Evolutionary conservation across 2,113 vertebrate genomes (phyloP), one percentile per base, ranked within the genome.

Genomic region (Propithecus coquereli): DNA sequence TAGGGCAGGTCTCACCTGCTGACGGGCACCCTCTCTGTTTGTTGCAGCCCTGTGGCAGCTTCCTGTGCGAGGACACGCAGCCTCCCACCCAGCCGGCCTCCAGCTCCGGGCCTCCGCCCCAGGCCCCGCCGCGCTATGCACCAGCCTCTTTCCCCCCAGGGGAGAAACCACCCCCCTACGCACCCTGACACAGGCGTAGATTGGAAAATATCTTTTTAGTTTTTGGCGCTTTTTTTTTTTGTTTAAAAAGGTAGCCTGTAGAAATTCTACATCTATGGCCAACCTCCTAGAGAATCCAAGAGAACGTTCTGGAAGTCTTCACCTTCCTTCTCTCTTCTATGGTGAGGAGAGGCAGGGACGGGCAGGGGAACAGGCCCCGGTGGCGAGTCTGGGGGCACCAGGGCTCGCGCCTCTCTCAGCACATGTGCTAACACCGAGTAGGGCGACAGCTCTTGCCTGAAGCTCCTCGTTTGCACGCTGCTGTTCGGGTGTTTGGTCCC

Each of bases 131-230:
- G 7, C 98, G 99, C 94, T 99, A 99, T 6, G 97, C 98, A 47
- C 98, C 99, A 0, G 93, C 98, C 50, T 99, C 98, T 93, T 98
- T 98, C 92, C 92, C 98, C 97, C 98, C 98, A 11, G 99, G 99
- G 77, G 99, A 99, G 98, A 99, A 99, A 92, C 99, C 99, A 20
- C 99, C 99, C 14, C 99, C 99, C 0, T 99, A 99, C 0, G 98
- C 99, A 52, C 99, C 99, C 27, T 99, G 99, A 99, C 87, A 6
- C 6, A 37, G 13, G 23, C 22, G 9, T 5, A 47, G 47, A 65
- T 1, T 9, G 18, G 61, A 77, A 92, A 68, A 27, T 8, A 37
- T 25, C 40, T 74, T 66, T 65, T 83, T 37, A 54, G 52, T 73
- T 65, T 83, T 37, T 43, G 40, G 40, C 40, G 47, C n/a, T 13